These are phyloP conservation scores for Harpalus rufipes DNA, from an alignment of 2,888 invertebrate genomes.

Conservation along the genomic window DNA sequence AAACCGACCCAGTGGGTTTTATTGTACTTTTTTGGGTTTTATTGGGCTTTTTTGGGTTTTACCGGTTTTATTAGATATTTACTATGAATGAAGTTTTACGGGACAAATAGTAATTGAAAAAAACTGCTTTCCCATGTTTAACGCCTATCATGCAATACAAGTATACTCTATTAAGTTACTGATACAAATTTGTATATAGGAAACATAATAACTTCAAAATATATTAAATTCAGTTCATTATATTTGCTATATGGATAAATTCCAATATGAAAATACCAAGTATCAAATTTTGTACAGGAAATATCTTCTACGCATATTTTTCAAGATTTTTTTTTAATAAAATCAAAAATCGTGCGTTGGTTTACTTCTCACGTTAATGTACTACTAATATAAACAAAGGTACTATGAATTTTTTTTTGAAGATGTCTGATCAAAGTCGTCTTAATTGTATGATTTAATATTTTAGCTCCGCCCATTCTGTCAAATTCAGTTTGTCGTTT, in stretches of 20 bases:
- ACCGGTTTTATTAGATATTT: no score
- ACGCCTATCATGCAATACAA: neutral
- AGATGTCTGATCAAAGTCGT: no score
- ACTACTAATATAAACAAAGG: neutral
- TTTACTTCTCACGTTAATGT: neutral
- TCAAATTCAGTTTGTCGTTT: no score
- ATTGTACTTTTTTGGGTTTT: no score
- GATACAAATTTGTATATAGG: neutral
- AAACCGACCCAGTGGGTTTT: no score
- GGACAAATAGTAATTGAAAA: no score
- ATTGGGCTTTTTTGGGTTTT: no score
- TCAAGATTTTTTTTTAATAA: neutral
- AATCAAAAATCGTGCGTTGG: neutral
- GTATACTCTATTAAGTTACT: neutral
- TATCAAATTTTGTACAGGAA: neutral
- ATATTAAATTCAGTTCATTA: neutral
- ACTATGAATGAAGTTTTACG: no score
- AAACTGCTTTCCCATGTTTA: no score
- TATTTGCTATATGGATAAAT: neutral
- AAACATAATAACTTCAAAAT: neutral
- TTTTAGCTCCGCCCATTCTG: no score
- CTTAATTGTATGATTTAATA: no score
- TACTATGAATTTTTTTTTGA: no score
- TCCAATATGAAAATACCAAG: neutral
- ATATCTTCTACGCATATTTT: neutral